Percentiles rank a stretch among this genome's conserved stretches.
phyloP scores from a whole-genome alignment of 2,888 invertebrate genomes.

The Biston stratarius region DNA sequence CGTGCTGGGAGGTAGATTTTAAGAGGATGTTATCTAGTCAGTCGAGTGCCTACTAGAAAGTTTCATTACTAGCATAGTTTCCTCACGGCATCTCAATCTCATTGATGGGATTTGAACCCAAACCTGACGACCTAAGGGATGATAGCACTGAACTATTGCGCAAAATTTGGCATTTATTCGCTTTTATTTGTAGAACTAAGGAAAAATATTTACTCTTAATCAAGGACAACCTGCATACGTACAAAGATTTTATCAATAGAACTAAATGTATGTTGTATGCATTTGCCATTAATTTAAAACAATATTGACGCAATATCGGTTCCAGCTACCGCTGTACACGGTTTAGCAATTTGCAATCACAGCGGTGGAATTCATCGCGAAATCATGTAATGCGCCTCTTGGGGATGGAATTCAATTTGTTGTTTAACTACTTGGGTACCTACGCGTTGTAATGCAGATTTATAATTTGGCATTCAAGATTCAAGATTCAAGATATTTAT shows the following conservation, averaged over 20 bases:
- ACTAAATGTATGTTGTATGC: not conserved
- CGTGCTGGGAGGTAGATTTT: too few relatives aligned
- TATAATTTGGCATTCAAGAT: conserved; percentile 5
- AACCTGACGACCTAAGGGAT: too few relatives aligned
- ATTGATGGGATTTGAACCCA: too few relatives aligned
- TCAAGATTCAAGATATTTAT: too few relatives aligned
- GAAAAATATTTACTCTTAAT: too few relatives aligned
- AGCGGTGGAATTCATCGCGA: conserved; percentile 14
- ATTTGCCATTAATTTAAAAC: conserved; percentile 8
- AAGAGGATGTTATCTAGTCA: too few relatives aligned
- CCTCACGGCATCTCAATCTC: too few relatives aligned
- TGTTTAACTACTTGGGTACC: conserved; percentile 11
- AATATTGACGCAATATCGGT: conserved; percentile 16
- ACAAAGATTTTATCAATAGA: not conserved
- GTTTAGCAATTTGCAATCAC: conserved; percentile 31
- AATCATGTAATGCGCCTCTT: conserved; percentile 23
- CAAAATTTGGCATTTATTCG: too few relatives aligned
- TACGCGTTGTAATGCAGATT: conserved; percentile 7
- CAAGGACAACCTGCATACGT: not conserved
- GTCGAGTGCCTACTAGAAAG: too few relatives aligned
- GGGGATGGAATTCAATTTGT: conserved; percentile 27
- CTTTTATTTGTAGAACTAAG: too few relatives aligned
- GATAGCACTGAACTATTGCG: too few relatives aligned
- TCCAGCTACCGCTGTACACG: conserved; percentile 4
- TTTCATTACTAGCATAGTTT: too few relatives aligned